Base-by-base conservation (phyloP, 2,888 invertebrate species). In the Chloroclystis v-ata region DNA sequence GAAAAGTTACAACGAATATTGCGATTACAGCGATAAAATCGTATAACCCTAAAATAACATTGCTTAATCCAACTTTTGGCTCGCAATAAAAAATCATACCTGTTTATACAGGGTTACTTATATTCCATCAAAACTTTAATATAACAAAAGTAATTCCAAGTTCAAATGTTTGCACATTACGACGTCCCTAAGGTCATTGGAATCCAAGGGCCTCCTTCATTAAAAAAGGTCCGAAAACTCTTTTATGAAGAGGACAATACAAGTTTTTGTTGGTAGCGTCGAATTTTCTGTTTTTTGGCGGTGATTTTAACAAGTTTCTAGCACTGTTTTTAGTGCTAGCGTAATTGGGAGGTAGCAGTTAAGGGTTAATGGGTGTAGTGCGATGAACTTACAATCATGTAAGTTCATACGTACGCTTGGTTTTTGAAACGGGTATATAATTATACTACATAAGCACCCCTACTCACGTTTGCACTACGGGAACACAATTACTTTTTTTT, bases 171-270 rank as follows among this genome's bases (percentile, higher is more conserved):
- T 49, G 41, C 11, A 28, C 41, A 45, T 49, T 33, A 45, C 35
- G 20, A 13, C 35, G 30, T 14, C 28, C 37, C 49, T 39, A 13
- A 39, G 50, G 39, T 50, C 43, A 46, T 50, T 13, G 46, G 25
- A 39, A 33, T 38, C 37, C 10, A 45, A 47, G 41, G 47, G 50
- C 35, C 52, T 33, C 41, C 54, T 60, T 60, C 57, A 67, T 68
- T 65, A 65, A 62, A 67, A 63, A 59, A 50, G 59, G 44, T 37
- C 55, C 25, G 35, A 52, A 58, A 49, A 55, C 52, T 60, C 56
- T 56, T 57, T 60, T 53, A 52, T 47, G 44, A 41, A 40, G 37
- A 50, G 47, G 59, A 61, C 53, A 62, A 60, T 53, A 57, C 52
- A 54, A 66, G 59, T 59, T 58, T 47, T 50, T 12, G 54, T 56